Evolutionary conservation across 2,113 vertebrate genomes (phyloP).

Genomic region (Apus apus): DNA sequence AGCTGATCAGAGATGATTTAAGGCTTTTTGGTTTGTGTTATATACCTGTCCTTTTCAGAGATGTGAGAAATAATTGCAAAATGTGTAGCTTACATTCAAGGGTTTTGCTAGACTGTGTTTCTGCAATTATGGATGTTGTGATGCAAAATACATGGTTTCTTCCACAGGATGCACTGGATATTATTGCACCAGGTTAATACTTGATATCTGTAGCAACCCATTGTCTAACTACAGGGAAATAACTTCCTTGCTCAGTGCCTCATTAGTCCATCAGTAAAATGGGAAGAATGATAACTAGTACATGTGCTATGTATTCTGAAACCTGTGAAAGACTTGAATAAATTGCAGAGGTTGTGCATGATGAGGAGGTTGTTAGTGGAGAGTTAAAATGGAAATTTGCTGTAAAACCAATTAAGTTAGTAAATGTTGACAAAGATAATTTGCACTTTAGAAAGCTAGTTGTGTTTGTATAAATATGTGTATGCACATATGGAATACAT

Average conservation of each 20-base stretch:
- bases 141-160: not conserved
- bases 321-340: not conserved
- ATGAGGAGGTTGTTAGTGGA: not conserved
- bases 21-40: not conserved
- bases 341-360: not conserved
- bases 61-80: not conserved
- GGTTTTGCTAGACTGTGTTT: not conserved
- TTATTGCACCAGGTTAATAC: not conserved
- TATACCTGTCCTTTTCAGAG: not conserved
- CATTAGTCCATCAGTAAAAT: not conserved
- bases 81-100: not conserved
- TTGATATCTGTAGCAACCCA: not conserved
- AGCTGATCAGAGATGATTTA: not conserved
- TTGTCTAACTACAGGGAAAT: not conserved
- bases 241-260: not conserved
- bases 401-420: not conserved
- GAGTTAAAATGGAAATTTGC: not conserved
- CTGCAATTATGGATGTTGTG: not conserved
- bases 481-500: not conserved
- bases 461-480: not conserved
- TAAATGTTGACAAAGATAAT: not conserved
- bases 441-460: not conserved
- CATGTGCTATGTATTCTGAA: not conserved
- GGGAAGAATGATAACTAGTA: not conserved
- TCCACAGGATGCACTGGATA: not conserved